Evolutionary conservation across 2,888 invertebrate genomes (phyloP), one percentile per base, ranked within the genome.

Genomic region (Pammene fasciana): DNA sequence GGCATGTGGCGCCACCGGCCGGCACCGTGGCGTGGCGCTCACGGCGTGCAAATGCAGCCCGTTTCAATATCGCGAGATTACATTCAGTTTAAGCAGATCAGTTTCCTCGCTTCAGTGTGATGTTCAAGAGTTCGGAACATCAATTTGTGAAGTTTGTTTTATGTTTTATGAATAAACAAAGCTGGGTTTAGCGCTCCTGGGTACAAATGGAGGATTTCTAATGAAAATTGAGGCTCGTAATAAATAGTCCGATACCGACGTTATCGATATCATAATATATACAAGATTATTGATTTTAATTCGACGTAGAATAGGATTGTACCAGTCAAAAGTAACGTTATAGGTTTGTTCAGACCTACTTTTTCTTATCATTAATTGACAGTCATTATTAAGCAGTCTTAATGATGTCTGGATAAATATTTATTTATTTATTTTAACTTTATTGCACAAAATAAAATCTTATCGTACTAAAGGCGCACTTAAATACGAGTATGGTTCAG

Each of bases 21-120:
- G n/a, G n/a, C n/a, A n/a, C n/a, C n/a, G n/a, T n/a, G n/a, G n/a
- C n/a, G 59, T 26, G 57, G 59, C 59, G 59, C 14, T 16, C 62
- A 5, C 26, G 41, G 41, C 50, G 57, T 50, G 61, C 11, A 2
- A 10, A 13, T 59, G 38, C 48, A 61, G 57, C 43, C 43, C 18
- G 62, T 41, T 62, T 41, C 61, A 45, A 45, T 59, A 59, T 41
- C 45, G 57, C 16, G 16, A 61, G 60, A 61, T 60, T 46, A 46
- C 16, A 36, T 48, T 16, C 36, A 50, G 61, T 52, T 61, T 61
- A 11, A 61, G 60, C 36, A 36, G 50, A 50, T 62, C 50, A 50
- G 50, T 52, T 50, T 61, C 16, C 14, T 11, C 26, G 38, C 38
- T 50, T 26, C 50, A 18, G 52, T n/a, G 61, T 13, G 50, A 50